Percentiles rank a stretch among this genome's conserved stretches.
Evolutionary conservation across 2,888 invertebrate species (phyloP).

Genomic region (Dolomedes plantarius): DNA sequence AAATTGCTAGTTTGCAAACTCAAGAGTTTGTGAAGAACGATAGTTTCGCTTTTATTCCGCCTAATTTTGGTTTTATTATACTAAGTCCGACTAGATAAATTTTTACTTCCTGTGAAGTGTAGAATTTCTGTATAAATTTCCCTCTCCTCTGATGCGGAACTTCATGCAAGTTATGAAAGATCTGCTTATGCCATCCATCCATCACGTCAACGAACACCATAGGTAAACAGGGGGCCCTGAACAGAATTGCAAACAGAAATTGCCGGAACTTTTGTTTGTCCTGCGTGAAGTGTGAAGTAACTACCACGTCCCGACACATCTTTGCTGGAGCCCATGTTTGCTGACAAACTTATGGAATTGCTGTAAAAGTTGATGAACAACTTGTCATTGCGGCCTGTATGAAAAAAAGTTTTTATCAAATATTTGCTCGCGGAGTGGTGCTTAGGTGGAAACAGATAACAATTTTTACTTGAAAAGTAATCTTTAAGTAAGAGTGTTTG

Average conservation of each 20-base stretch:
- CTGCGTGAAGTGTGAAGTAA: constrained; percentile 33
- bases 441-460: not conserved
- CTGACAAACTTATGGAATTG: constrained; percentile 22
- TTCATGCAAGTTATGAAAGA: constrained; percentile 18
- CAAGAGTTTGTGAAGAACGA: no score
- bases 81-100: no score
- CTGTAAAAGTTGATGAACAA: constrained; percentile 36
- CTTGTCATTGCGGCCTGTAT: not conserved
- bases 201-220: constrained; percentile 17
- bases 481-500: not conserved
- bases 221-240: constrained; percentile 25
- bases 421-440: constrained; percentile 1
- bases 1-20: no score
- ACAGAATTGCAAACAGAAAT: constrained; percentile 42
- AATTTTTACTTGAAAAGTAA: not conserved
- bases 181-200: constrained; percentile 16
- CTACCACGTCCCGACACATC: not conserved
- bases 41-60: no score
- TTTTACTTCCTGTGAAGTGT: no score
- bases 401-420: constrained; percentile 8
- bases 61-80: no score
- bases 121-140: no score
- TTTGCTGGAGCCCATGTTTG: constrained; percentile 16
- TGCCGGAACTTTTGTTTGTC: constrained; percentile 47
- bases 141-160: no score